Conservation (phyloP, 1,140 invertebrate species). For the Chironomus striatipennis region DNA sequence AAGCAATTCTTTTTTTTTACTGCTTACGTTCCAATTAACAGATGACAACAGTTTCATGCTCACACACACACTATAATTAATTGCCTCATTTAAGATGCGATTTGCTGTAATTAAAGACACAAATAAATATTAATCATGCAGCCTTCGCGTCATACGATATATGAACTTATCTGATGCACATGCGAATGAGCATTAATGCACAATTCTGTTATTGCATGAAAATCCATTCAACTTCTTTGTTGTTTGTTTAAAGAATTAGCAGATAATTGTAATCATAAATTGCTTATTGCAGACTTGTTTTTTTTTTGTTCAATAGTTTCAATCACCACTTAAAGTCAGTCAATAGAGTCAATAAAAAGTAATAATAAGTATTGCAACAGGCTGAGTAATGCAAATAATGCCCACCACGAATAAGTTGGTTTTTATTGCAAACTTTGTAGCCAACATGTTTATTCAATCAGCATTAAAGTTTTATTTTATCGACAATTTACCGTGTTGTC, state of each 20-base stretch:
- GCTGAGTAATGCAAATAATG: not conserved
- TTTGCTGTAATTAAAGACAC: conserved; percentile 14
- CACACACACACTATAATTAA: not conserved
- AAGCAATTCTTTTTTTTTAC: not conserved
- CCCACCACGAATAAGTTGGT: not conserved
- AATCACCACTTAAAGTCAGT: not conserved
- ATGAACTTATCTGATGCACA: not conserved
- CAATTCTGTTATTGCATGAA: not conserved
- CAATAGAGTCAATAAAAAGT: not conserved
- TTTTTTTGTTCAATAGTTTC: not conserved
- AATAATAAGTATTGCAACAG: no score
- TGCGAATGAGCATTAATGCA: not conserved
- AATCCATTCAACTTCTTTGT: not conserved
- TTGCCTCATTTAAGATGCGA: conserved; percentile 14
- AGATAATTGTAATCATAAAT: conserved; percentile 10
- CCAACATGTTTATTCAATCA: conserved; percentile 23
- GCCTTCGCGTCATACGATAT: no score
- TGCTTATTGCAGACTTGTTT: not conserved
- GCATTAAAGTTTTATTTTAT: conserved; percentile 20
- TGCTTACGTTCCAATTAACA: conserved; percentile 23
- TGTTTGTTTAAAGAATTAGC: not conserved
- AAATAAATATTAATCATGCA: conserved; percentile 21
- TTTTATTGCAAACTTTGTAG: not conserved
- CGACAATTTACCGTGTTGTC: conserved; percentile 5
- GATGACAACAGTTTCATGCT: conserved; percentile 18